A percentile compares a stretch with the other conserved stretches of the same genome.
Evolutionary conservation across 2,797 vertebrate genomes (phyloP).

Genomic region (Nannoperca australis): DNA sequence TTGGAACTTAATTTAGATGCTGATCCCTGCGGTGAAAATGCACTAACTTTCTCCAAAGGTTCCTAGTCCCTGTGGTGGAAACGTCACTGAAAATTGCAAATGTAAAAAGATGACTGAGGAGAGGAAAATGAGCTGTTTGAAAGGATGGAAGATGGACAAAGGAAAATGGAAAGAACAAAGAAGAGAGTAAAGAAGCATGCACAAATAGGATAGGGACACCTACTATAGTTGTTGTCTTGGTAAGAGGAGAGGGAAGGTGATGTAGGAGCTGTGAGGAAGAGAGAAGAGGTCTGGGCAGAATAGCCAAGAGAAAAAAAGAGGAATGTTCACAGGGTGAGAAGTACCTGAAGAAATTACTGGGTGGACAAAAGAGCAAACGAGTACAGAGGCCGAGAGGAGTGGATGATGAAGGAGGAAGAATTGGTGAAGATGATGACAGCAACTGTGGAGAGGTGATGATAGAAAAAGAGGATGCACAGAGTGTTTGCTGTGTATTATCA

Average conservation of each 20-base stretch:
- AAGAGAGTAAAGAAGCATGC: neutral
- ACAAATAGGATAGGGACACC: neutral
- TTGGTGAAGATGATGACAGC: constrained; percentile 23
- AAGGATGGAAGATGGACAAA: neutral
- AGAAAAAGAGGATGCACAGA: constrained; percentile 33
- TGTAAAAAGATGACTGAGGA: neutral
- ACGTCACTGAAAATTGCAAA: neutral
- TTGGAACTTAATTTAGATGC: too few species aligned
- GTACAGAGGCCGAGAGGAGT: constrained; percentile 15
- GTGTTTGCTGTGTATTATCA: constrained; percentile 57
- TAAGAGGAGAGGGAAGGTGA: neutral
- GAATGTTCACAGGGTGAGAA: constrained; percentile 1
- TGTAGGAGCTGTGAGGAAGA: constrained; percentile 6
- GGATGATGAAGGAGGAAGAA: constrained; percentile 39
- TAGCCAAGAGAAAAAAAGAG: constrained; percentile 11
- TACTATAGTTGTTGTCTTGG: constrained; percentile 13
- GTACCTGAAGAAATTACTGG: constrained; percentile 29
- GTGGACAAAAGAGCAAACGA: constrained; percentile 36
- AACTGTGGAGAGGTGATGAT: constrained; percentile 20
- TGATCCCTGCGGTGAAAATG: too few species aligned
- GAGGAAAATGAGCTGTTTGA: neutral
- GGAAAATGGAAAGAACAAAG: neutral
- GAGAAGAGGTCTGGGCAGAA: neutral
- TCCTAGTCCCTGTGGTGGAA: too few species aligned
- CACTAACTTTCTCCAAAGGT: too few species aligned